Base-by-base conservation (phyloP, 2,888 invertebrate genomes). In the Rotaria magnacalcarata region DNA sequence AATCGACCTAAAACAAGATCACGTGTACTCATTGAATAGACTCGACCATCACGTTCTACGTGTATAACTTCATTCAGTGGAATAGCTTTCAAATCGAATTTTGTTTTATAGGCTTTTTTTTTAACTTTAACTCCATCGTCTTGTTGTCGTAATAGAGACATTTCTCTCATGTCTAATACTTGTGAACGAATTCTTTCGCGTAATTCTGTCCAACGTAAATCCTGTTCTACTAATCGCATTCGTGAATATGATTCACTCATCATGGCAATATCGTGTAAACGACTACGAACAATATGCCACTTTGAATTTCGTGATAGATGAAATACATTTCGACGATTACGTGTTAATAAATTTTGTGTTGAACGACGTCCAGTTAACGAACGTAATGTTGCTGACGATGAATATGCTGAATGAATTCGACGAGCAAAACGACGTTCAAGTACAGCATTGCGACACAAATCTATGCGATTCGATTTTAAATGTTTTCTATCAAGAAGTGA, bases 381-480 rank as follows among this genome's bases (percentile, higher is more conserved):
- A 43, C 80, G 43, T 80, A 80, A n/a, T 10, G 80, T 47, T 80
- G 80, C n/a, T n/a, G 47, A 80, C 24, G 47, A 47, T 47, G 47
- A 43, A 47, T 47, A 80, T 47, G 80, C 47, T 43, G 80, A 80
- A 80, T 80, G 80, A n/a, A 80, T 43, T 80, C 80, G 80, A 80
- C 80, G 80, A 80, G n/a, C n/a, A n/a, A 80, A 47, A 43, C 47
- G 43, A 47, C 34, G 43, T 7, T 80, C 80, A 43, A 80, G 24
- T 47, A 80, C 16, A 43, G 43, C n/a, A 24, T n/a, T 21, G 21
- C 80, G 43, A 47, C 47, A 8, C 24, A n/a, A 47, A 24, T 80
- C 80, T 0, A 19, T 14, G 24, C 47, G 24, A 47, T 24, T 43
- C 47, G 2, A 0, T 47, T 43, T 80, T 19, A 14, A 8, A 4